A percentile compares a stretch with the other conserved stretches of the same genome.
These are phyloP conservation scores for Lycodopsis pacificus DNA, from an alignment of 2,797 vertebrate species.

Conservation along the genomic window DNA sequence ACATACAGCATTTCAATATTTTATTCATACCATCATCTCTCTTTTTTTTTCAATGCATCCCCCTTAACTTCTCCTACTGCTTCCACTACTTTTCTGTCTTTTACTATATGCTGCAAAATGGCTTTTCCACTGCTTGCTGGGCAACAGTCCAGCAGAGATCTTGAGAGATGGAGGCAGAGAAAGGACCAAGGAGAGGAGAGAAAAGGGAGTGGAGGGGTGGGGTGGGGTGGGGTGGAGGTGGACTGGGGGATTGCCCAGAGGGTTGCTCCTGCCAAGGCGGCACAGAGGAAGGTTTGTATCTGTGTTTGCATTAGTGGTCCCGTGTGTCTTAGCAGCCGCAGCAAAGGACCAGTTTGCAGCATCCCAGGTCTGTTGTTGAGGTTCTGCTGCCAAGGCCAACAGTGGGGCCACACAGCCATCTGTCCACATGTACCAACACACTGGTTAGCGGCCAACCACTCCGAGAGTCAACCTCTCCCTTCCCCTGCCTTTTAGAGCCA, in stretches of 20 bases:
- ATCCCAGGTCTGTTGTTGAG: constrained; percentile 57
- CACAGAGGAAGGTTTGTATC: constrained; percentile 61
- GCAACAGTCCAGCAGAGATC: constrained; percentile 43
- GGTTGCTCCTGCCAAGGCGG: constrained; percentile 58
- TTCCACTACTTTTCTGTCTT: constrained; percentile 12
- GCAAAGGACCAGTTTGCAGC: constrained; percentile 52
- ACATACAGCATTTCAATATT: background rate
- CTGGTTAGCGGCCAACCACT: constrained; percentile 40
- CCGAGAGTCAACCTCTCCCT: constrained; percentile 45
- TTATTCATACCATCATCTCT: constrained; percentile 5
- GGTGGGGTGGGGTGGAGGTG: constrained; percentile 18
- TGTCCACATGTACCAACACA: constrained; percentile 64
- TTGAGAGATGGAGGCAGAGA: constrained; percentile 37
- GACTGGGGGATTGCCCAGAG: constrained; percentile 35
- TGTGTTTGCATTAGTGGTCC: constrained; percentile 57
- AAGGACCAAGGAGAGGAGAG: background rate
- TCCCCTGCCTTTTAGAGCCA: constrained; percentile 39
- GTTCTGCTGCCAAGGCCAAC: constrained; percentile 55
- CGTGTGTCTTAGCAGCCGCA: constrained; percentile 52
- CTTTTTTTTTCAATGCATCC: background rate
- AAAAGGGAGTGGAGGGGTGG: background rate
- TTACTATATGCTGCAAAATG: constrained; percentile 26
- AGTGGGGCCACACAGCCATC: constrained; percentile 58
- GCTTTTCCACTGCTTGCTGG: constrained; percentile 43
- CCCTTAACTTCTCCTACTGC: constrained; percentile 3